Evolutionary conservation across 1,140 invertebrate genomes (phyloP), one percentile per base, ranked within the genome.

Genomic region (Gonatopus flavifemur): DNA sequence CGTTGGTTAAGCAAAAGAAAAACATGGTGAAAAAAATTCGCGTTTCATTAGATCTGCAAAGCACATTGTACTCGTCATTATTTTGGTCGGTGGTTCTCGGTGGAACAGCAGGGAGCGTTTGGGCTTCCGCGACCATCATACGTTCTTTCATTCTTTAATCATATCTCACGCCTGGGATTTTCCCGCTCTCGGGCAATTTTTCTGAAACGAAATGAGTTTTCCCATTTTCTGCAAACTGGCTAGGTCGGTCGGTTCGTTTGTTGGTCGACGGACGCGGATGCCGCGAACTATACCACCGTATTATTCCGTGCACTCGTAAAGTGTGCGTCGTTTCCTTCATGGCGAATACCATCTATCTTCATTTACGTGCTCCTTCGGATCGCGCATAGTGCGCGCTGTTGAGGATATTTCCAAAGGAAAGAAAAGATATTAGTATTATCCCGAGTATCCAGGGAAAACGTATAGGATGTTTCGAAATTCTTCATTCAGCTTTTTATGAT

Each of bases 311-410:
- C 30, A 36, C 24, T 32, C 36, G 33, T 52, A 49, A n/a, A n/a
- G n/a, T n/a, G n/a, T n/a, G n/a, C n/a, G n/a, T 35, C 47, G 43
- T 37, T 58, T 44, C 45, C 51, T 49, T 39, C 49, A 55, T 43
- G 48, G 51, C 55, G 47, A 49, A 51, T 55, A 47, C 52, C 55
- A 62, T 66, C 52, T 51, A 47, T 68, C 66, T 66, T 66, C 59
- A 64, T 68, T 68, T 49, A 31, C 48, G 35, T 37, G 4, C 10
- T 6, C 8, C 28, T 31, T 6, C n/a, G n/a, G n/a, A n/a, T n/a
- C n/a, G n/a, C n/a, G n/a, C n/a, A n/a, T n/a, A n/a, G n/a, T n/a
- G n/a, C n/a, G n/a, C n/a, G n/a, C n/a, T n/a, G n/a, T n/a, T n/a
- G n/a, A n/a, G n/a, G n/a, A n/a, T n/a, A n/a, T n/a, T n/a, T n/a